phyloP scores from a whole-genome alignment of 2,888 invertebrate species.

The Caenorhabditis plicata region DNA sequence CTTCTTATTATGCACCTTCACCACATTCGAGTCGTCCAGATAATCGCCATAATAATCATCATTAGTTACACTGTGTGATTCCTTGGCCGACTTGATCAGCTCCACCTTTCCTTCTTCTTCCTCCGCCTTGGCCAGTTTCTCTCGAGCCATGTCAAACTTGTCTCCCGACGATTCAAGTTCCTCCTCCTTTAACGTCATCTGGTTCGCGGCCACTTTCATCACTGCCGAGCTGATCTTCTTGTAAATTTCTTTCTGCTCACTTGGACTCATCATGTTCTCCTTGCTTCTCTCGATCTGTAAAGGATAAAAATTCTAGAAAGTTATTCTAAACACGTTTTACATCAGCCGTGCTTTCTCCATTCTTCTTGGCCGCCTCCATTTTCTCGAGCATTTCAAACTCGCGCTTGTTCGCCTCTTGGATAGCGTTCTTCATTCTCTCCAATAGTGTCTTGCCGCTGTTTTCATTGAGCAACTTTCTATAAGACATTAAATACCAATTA shows the following conservation, averaged over 20 bases:
- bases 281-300: slow-evolving; percentile 11
- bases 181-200: slow-evolving; percentile 9
- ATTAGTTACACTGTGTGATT: slow-evolving; percentile 16
- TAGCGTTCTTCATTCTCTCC: slow-evolving; percentile 32
- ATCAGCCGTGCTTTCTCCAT: slow-evolving; percentile 6
- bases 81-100: slow-evolving; percentile 19
- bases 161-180: slow-evolving; percentile 14
- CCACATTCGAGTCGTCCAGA: slow-evolving; percentile 35
- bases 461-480: slow-evolving; percentile 27
- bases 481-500: not conserved
- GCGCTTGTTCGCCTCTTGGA: slow-evolving; percentile 24
- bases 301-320: not conserved
- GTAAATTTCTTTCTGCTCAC: slow-evolving; percentile 27
- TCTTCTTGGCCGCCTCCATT: slow-evolving; percentile 15
- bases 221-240: slow-evolving; percentile 33
- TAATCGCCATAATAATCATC: slow-evolving; percentile 36
- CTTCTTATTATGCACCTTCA: slow-evolving; percentile 27
- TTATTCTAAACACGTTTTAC: not conserved
- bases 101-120: slow-evolving; percentile 20
- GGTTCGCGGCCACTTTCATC: slow-evolving; percentile 22
- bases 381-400: slow-evolving; percentile 31
- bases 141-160: slow-evolving; percentile 21
- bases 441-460: slow-evolving; percentile 27
- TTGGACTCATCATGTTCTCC: slow-evolving; percentile 16
- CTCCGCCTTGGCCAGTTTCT: slow-evolving; percentile 8